Conservation (phyloP, 2,113 vertebrate species). For the Phaethon lepturus region DNA sequence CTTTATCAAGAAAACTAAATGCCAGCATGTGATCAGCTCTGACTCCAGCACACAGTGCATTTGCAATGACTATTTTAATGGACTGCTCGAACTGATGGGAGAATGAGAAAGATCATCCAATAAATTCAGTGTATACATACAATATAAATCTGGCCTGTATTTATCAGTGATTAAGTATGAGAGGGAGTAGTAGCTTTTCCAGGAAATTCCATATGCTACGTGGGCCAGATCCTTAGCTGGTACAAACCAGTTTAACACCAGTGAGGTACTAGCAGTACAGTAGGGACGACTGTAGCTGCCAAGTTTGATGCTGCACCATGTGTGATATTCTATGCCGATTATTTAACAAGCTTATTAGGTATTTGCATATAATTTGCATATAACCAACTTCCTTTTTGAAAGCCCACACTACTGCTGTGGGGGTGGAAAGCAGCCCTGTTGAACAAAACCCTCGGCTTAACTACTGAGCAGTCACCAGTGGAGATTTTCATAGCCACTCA, state of each 20-base stretch:
- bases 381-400: slow-evolving; percentile 38
- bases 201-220: slow-evolving; percentile 48
- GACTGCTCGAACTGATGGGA: neutral
- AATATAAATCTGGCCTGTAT: slow-evolving; percentile 22
- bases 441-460: neutral
- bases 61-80: slow-evolving; percentile 23
- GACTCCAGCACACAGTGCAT: neutral
- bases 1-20: slow-evolving; percentile 66
- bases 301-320: slow-evolving; percentile 37
- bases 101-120: slow-evolving; percentile 7
- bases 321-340: slow-evolving; percentile 40
- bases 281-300: neutral
- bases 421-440: neutral
- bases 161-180: slow-evolving; percentile 29
- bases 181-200: slow-evolving; percentile 27
- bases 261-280: slow-evolving; percentile 28
- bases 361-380: slow-evolving; percentile 60
- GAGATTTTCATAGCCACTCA: neutral
- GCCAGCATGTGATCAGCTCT: slow-evolving; percentile 57
- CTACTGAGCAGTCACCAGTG: neutral
- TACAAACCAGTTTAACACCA: slow-evolving; percentile 45
- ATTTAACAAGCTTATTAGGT: slow-evolving; percentile 51
- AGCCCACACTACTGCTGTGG: neutral
- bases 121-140: neutral
- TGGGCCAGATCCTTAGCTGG: slow-evolving; percentile 38